These are phyloP conservation scores for Eupithecia pulchellata DNA, from an alignment of 2,888 invertebrate genomes.

Conservation along the genomic window DNA sequence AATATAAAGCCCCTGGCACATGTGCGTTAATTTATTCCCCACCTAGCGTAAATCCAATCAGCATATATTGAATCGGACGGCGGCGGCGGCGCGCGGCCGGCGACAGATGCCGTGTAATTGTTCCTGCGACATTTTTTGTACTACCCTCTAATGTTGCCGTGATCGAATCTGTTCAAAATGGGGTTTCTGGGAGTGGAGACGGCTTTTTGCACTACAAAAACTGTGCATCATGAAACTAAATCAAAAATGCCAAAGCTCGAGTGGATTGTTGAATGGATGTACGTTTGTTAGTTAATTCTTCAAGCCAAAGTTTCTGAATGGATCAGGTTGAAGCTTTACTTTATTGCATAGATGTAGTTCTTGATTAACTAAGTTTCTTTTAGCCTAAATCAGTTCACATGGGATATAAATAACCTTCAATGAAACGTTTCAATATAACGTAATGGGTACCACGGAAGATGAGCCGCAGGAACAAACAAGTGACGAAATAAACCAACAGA, in stretches of 20 bases:
- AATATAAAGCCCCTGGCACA: constrained; percentile 46
- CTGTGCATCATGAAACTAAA: not conserved
- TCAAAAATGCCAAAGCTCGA: not conserved
- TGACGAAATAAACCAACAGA: not conserved
- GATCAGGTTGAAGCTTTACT: not conserved
- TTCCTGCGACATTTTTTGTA: constrained; percentile 80
- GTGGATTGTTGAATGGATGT: not conserved
- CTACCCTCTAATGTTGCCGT: constrained; percentile 70
- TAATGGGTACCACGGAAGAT: too few species aligned
- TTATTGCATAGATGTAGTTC: not conserved
- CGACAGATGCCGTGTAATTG: constrained; percentile 84
- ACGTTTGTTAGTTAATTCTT: not conserved
- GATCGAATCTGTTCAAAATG: constrained; percentile 82
- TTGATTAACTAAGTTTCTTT: not conserved
- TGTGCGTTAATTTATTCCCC: constrained; percentile 61
- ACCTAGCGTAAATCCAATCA: constrained; percentile 78
- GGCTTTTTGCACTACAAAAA: constrained; percentile 43
- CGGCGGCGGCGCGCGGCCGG: constrained; percentile 43
- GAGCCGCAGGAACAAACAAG: not conserved
- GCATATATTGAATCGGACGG: constrained; percentile 71
- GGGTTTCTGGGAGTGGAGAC: constrained; percentile 52
- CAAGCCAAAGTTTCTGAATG: not conserved
- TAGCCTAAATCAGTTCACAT: not conserved
- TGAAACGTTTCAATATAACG: not conserved
- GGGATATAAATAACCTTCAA: not conserved